Base-by-base conservation (phyloP, 2,888 invertebrate genomes). In the Diplazon laetatorius region DNA sequence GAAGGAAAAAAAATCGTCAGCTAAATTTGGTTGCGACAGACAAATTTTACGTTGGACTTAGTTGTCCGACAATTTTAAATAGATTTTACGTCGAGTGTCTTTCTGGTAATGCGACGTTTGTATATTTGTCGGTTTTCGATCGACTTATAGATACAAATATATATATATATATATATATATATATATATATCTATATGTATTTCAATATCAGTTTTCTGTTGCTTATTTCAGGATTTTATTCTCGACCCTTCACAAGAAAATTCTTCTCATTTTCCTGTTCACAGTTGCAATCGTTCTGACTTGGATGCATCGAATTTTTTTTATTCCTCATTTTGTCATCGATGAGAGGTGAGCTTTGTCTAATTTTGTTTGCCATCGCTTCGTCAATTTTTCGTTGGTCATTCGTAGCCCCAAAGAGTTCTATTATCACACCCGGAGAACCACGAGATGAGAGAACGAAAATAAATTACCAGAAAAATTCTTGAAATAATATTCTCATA, bases 11-110 rank as follows among this genome's bases (percentile, higher is more conserved):
- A 6, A 30, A 30, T 6, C 30, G 30, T 30, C 30, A 6, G 55
- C 55, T 30, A 35, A 30, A 35, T 55, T 30, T 14, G 35, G 55
- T 35, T 30, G 1, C n/a, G 30, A 52, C 14, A 52, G 52, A 30
- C 52, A 9, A 35, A 30, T 16, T 55, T 55, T 14, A 25, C 9
- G 30, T 30, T 30, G n/a, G 55, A n/a, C 14, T 42, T 42, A 30
- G 25, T 0, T n/a, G n/a, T 55, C 55, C 16, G 9, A n/a, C 14
- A 55, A 16, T 30, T 9, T 30, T 30, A 14, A 10, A 30, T 1
- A 30, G 50, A 25, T 22, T 12, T 12, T 1, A 0, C 25, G 50
- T 50, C 12, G 22, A 12, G 14, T 52, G 14, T 55, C 30, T 14
- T 16, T 30, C n/a, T n/a, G n/a, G 30, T 30, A 10, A 52, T 14